Conservation (phyloP, 2,797 vertebrate genomes). For the Hypotaenidia okinawae region DNA sequence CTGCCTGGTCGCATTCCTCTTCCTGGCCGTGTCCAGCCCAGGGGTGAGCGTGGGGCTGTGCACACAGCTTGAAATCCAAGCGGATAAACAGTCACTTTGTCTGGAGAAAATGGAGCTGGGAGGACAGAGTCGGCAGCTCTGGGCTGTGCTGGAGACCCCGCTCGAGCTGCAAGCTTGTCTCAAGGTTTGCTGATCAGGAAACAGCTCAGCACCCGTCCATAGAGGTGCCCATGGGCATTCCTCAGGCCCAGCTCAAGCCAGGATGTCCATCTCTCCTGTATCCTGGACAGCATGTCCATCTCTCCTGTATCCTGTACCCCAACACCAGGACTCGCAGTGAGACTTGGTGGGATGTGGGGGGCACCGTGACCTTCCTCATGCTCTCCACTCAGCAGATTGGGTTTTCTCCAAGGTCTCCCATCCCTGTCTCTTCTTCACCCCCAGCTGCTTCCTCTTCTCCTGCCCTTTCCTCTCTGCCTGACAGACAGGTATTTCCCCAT, state of each 20-base stretch:
- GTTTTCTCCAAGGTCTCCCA: background rate
- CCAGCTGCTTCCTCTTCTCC: background rate
- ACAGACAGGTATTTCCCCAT: background rate
- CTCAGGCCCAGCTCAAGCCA: fast-evolving
- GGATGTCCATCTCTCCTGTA: fast-evolving
- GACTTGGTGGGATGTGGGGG: background rate
- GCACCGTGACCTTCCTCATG: fast-evolving
- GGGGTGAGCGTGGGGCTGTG: background rate
- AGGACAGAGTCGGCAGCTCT: background rate
- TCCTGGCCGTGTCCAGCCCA: slow-evolving; percentile 37
- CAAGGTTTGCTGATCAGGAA: background rate
- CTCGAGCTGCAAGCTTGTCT: background rate
- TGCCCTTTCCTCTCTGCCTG: background rate
- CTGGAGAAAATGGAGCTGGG: slow-evolving; percentile 25
- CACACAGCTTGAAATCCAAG: slow-evolving; percentile 36
- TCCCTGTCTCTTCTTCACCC: fast-evolving
- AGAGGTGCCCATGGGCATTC: background rate
- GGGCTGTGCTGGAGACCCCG: background rate
- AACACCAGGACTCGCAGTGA: background rate
- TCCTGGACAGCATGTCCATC: too few relatives aligned
- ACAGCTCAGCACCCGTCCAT: background rate
- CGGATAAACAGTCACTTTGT: slow-evolving; percentile 18
- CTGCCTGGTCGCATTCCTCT: slow-evolving; percentile 68
- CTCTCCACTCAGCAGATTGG: background rate
- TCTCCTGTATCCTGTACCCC: too few relatives aligned